Evolutionary conservation across 2,888 invertebrate genomes (phyloP), one percentile per base, ranked within the genome.

Genomic region (Escarpia spicata): DNA sequence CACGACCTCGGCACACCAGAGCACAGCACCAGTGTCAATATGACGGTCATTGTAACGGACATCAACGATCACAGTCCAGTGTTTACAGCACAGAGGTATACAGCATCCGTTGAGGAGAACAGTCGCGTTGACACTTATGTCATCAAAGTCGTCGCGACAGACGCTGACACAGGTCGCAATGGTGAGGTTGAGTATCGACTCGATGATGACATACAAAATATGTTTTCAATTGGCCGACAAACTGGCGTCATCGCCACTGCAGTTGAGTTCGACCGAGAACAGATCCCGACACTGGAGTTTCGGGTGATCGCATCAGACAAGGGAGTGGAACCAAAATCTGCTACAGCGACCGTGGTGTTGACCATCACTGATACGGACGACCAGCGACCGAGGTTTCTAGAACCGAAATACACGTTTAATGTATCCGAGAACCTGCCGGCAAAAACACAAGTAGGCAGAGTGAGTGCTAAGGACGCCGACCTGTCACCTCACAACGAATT

Each of bases 51-150:
- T 93, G 97, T 99, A 52, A 97, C 97, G 93, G 98, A 99, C 96
- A 97, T 98, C 26, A 99, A 99, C 96, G 99, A 99, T 96, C 99
- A 99, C 96, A 97, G 98, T 90, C 99, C 99, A 3, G 98, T 98
- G 96, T 99, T 99, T 97, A 98, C 98, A 97, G 98, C 98, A 95
- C 98, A 98, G 95, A 98, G 98, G 0, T 97, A 97, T 26, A 98
- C 98, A 96, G 95, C 96, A 75, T 95, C 95, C 92, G 98, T 98
- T 19, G 94, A 95, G 10, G 96, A 96, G 93, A 96, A 96, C 93
- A 96, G 95, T 12, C 95, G 95, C 3, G 94, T 95, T 19, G 96
- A 95, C 10, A 95, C 96, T 3, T 95, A 96, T 90, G 95, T 96
- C 15, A 95, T 96, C 8, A 95, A 95, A 92, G 94, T 97, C 58